A percentile compares a stretch with the other conserved stretches of the same genome.
These are phyloP conservation scores for Babyrousa celebensis DNA, from an alignment of 2,797 vertebrate genomes.

Conservation along the genomic window DNA sequence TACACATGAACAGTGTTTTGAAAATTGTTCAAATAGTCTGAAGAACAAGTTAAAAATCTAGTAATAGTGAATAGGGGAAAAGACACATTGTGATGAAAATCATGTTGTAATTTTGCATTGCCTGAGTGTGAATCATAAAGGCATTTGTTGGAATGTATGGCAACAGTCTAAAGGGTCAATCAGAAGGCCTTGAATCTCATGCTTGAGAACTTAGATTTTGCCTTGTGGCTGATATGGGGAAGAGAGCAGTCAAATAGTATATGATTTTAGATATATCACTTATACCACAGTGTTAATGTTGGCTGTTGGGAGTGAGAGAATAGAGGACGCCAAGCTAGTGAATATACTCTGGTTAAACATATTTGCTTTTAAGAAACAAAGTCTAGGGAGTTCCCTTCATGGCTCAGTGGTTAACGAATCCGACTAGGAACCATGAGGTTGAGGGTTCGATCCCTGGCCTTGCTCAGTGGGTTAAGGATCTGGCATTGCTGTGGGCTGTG, in stretches of 20 bases:
- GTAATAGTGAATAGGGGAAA: not conserved
- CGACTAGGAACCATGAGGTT: too few relatives aligned
- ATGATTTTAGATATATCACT: not conserved
- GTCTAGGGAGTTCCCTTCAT: not conserved
- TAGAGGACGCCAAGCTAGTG: not conserved
- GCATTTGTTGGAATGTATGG: not conserved
- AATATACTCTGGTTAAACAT: not conserved
- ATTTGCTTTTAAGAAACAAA: not conserved
- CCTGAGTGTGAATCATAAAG: not conserved
- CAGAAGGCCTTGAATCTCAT: not conserved
- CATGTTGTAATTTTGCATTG: not conserved
- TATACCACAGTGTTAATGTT: not conserved
- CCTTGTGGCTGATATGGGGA: not conserved
- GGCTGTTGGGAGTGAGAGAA: not conserved
- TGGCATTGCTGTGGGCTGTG: too few relatives aligned
- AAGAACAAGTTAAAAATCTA: not conserved
- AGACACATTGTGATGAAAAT: not conserved
- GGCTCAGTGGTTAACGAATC: too few relatives aligned
- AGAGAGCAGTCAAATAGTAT: not conserved
- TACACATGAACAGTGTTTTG: not conserved
- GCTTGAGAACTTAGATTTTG: not conserved
- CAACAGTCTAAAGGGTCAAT: not conserved
- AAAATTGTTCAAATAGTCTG: not conserved
- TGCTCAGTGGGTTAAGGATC: too few relatives aligned
- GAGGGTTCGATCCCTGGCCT: too few relatives aligned